Evolutionary conservation across 2,797 vertebrate genomes (phyloP), one percentile per base, ranked within the genome.

Genomic region (Acanthurus tractus): DNA sequence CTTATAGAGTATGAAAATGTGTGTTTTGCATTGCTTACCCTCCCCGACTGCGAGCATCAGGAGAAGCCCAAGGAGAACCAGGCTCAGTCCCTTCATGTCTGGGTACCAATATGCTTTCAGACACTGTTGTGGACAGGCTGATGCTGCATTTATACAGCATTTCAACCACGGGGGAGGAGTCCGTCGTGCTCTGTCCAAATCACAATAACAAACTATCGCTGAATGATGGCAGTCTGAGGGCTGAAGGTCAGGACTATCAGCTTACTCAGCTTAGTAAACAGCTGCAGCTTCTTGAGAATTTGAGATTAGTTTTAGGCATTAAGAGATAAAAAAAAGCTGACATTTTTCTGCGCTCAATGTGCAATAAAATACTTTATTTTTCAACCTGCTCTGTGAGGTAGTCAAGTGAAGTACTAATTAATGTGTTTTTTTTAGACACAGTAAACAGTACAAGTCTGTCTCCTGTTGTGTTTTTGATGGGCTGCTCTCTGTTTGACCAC

Each of bases 81-180:
- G 81, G 82, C 84, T 89, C 76, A 93, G 87, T 83, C 92, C 88
- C 88, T 92, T 93, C 95, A 95, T 95, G 89, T 84, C 88, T 78
- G 75, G 74, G 86, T 56, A 78, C 81, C 87, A 89, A 74, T 78
- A 83, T 82, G 77, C 82, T 84, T 81, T 88, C 91, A 91, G 84
- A 86, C 81, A 83, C 82, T 87, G 90, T 71, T 73, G 77, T 83
- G 86, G 83, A 70, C 86, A 83, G 68, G 82, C 87, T 76, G 83
- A 77, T 86, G 85, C 92, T 91, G 93, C 79, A 92, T 95, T 94
- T 95, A 95, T 95, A 93, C 85, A 88, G 89, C 78, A 74, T 86
- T 91, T 91, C 84, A 81, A 83, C 77, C 78, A 63, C 18, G 85
- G 87, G 93, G 93, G 93, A 85, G 94, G 93, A 92, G 94, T 92